These are phyloP conservation scores for Nebria ingens DNA, from an alignment of 1,140 invertebrate species.

Conservation along the genomic window DNA sequence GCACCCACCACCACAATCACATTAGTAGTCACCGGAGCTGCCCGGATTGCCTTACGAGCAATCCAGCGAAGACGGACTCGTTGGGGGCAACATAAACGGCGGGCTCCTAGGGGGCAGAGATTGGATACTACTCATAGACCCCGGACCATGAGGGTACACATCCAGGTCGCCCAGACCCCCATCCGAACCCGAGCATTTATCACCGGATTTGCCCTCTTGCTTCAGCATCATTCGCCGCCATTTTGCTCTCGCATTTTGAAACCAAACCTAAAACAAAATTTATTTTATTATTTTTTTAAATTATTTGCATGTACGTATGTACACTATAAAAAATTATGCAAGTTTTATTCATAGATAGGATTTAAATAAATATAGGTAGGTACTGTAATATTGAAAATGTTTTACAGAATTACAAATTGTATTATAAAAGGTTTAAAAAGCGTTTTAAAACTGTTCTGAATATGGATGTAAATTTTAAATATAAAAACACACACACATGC, in stretches of 20 bases:
- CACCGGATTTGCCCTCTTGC: conserved; percentile 32
- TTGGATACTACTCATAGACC: conserved; percentile 31
- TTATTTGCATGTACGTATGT: too few relatives aligned
- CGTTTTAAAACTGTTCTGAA: too few relatives aligned
- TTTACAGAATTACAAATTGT: too few relatives aligned
- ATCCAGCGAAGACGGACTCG: conserved; percentile 32
- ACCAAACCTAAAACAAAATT: conserved; percentile 81
- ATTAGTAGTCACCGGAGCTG: background rate
- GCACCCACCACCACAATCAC: conserved; percentile 7
- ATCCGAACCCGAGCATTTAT: conserved; percentile 29
- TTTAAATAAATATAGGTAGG: too few relatives aligned
- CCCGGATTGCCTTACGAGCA: conserved; percentile 26
- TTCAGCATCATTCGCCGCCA: conserved; percentile 86
- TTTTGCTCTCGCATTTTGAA: conserved; percentile 96
- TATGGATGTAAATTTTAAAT: too few relatives aligned
- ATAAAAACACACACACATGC: too few relatives aligned
- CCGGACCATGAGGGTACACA: conserved; percentile 30
- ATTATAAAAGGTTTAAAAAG: too few relatives aligned
- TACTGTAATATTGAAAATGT: too few relatives aligned
- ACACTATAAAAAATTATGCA: too few relatives aligned
- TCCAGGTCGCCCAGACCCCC: conserved; percentile 33
- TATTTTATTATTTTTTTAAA: too few relatives aligned
- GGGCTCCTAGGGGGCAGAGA: conserved; percentile 32
- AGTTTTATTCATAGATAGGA: too few relatives aligned
- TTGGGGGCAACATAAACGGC: conserved; percentile 29